These are phyloP conservation scores for Caenorhabditis uteleia DNA, from an alignment of 2,888 invertebrate species.

Conservation along the genomic window DNA sequence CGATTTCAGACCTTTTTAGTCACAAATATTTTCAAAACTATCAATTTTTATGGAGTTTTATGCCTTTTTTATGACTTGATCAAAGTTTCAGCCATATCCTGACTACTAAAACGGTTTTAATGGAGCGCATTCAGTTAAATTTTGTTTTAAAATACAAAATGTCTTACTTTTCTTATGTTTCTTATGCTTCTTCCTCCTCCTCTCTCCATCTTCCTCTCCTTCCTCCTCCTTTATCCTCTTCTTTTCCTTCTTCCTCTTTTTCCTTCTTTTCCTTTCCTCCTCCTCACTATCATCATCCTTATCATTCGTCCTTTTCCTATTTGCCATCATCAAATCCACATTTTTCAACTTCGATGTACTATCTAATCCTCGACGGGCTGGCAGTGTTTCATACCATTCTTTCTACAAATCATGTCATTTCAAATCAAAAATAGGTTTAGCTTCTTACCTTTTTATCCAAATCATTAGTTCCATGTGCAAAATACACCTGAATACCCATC, in stretches of 20 bases:
- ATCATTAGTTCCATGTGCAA: slow-evolving; percentile 78
- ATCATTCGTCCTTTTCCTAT: slow-evolving; percentile 4
- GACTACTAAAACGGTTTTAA: neutral
- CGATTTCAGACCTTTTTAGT: too few relatives aligned
- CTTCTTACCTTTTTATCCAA: slow-evolving; percentile 72
- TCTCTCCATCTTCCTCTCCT: slow-evolving; percentile 5
- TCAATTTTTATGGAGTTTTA: too few relatives aligned
- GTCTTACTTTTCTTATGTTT: slow-evolving; percentile 2
- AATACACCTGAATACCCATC: slow-evolving; percentile 91
- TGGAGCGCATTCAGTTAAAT: too few relatives aligned
- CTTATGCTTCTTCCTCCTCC: slow-evolving; percentile 7
- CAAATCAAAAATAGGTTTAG: neutral
- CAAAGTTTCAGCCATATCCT: neutral
- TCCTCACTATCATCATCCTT: slow-evolving; percentile 1
- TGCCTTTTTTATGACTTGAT: neutral
- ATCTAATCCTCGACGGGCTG: slow-evolving; percentile 75
- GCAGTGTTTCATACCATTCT: slow-evolving; percentile 84
- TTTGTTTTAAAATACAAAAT: slow-evolving; percentile 1
- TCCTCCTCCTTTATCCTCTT: slow-evolving; percentile 7
- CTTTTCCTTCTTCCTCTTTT: slow-evolving; percentile 23
- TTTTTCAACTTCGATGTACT: slow-evolving; percentile 10
- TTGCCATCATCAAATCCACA: slow-evolving; percentile 4
- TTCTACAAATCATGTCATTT: slow-evolving; percentile 68
- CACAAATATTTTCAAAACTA: too few relatives aligned
- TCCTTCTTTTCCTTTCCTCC: slow-evolving; percentile 25